These are phyloP conservation scores for Strigamia crassipes DNA, from an alignment of 2,888 invertebrate species.

Conservation along the genomic window DNA sequence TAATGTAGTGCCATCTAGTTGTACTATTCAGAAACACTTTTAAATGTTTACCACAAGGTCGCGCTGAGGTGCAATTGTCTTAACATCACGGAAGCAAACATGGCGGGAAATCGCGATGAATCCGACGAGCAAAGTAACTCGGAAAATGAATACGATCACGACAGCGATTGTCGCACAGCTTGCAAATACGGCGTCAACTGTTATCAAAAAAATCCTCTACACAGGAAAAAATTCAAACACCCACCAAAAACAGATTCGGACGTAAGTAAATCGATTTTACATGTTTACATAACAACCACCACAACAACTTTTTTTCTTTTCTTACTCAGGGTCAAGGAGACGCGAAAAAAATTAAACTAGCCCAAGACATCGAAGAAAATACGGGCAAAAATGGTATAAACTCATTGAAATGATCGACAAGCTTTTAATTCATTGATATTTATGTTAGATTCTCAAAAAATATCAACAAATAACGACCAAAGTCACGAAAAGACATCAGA, in stretches of 20 bases:
- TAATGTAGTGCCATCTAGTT: too few species aligned
- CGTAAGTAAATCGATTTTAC: background rate
- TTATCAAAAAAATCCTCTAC: slow-evolving; percentile 78
- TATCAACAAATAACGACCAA: background rate
- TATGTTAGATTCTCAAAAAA: background rate
- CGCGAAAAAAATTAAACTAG: background rate
- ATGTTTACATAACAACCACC: background rate
- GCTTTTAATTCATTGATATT: too few species aligned
- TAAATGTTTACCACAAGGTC: too few species aligned
- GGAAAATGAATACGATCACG: background rate
- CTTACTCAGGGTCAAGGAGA: background rate
- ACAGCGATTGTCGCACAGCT: slow-evolving; percentile 53
- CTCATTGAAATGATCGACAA: background rate
- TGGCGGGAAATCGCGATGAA: background rate
- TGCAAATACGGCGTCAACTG: slow-evolving; percentile 81
- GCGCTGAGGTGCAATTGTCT: background rate
- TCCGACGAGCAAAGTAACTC: background rate
- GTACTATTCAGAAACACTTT: too few species aligned
- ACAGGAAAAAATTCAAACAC: slow-evolving; percentile 76
- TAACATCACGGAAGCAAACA: background rate
- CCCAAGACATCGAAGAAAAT: background rate
- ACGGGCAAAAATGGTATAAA: background rate
- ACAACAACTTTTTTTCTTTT: background rate
- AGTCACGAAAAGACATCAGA: background rate
- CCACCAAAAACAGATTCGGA: slow-evolving; percentile 58